These are phyloP conservation scores for Actinia equina DNA, from an alignment of 64 coral and sea anemone genomes.

Conservation along the genomic window DNA sequence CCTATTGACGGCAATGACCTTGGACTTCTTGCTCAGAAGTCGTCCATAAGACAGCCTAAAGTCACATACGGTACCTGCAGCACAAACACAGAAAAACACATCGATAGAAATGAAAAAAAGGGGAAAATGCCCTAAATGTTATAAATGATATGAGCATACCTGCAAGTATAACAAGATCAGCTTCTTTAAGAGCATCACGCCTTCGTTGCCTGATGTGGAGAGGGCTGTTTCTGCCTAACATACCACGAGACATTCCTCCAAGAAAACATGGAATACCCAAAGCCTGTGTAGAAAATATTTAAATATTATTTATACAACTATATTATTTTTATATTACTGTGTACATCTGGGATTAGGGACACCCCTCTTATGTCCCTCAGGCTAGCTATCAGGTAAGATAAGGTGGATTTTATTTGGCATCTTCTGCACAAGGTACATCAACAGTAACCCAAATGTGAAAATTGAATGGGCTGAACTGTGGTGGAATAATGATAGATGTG, in stretches of 20 bases:
- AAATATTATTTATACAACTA: not conserved
- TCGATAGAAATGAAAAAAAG: too few species aligned
- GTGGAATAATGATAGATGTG: too few species aligned
- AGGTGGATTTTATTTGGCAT: too few species aligned
- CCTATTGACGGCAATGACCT: slow-evolving; percentile 91
- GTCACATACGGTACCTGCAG: slow-evolving; percentile 86
- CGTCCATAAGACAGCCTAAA: slow-evolving; percentile 93
- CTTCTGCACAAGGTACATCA: too few species aligned
- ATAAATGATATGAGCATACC: slow-evolving; percentile 46
- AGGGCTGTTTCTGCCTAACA: slow-evolving; percentile 87
- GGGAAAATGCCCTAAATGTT: too few species aligned
- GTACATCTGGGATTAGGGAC: too few species aligned
- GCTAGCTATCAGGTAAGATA: too few species aligned
- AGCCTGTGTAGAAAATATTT: slow-evolving; percentile 18
- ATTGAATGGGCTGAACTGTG: too few species aligned
- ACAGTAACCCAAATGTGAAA: too few species aligned
- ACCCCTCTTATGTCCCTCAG: too few species aligned
- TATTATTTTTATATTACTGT: too few species aligned
- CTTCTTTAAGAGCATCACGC: slow-evolving; percentile 93
- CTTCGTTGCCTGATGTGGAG: slow-evolving; percentile 87
- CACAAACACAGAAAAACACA: too few species aligned
- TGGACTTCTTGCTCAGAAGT: slow-evolving; percentile 76
- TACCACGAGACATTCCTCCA: slow-evolving; percentile 93
- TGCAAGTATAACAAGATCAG: slow-evolving; percentile 98
- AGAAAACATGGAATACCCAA: slow-evolving; percentile 98